Evolutionary conservation across 2,797 vertebrate genomes (phyloP), one percentile per base, ranked within the genome.

Genomic region (Cynodonichthys magdalenae): DNA sequence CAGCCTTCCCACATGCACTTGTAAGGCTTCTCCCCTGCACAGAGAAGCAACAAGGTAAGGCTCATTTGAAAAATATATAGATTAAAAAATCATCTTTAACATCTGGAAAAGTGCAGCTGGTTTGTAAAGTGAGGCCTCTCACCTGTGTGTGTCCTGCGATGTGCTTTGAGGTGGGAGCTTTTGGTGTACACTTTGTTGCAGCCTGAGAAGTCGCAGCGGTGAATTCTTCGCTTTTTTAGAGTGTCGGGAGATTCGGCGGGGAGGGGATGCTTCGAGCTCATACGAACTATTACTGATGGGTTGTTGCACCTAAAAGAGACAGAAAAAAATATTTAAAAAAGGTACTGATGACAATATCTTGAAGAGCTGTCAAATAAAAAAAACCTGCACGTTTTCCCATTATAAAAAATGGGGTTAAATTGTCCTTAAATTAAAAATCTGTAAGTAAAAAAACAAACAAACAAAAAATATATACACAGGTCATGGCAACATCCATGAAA

Each of bases 151-250:
- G 97, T 99, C 83, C 97, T 95, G 84, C 96, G 94, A 87, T 99
- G 98, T 11, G 98, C 97, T 92, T 99, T 99, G 64, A 99, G 93
- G 77, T 99, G 98, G 60, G 97, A 99, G 86, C 97, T 99, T 86
- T 99, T 99, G 69, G 97, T 99, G 91, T 99, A 99, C 77, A 99
- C 96, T 88, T 99, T 99, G 90, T 98, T 96, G 85, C 97, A 99
- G 51, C 96, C 96, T 0, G 92, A 94, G 49, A 97, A 99, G 83
- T 99, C 97, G 7, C 97, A 99, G 68, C 96, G 90, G 83, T 99
- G 97, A 89, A 98, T 99, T 67, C 97, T 90, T 7, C 97, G 91
- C 84, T 98, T 99, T 79, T 96, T 95, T 56, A 97, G 92, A 0
- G 95, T 92, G 82, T 99, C 97, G 0, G 97, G 97, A 53, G 97